Evolutionary conservation across 35 echinoderm and acorn worm genomes (phyloP).

Genomic region (Ophioderma brevispina): DNA sequence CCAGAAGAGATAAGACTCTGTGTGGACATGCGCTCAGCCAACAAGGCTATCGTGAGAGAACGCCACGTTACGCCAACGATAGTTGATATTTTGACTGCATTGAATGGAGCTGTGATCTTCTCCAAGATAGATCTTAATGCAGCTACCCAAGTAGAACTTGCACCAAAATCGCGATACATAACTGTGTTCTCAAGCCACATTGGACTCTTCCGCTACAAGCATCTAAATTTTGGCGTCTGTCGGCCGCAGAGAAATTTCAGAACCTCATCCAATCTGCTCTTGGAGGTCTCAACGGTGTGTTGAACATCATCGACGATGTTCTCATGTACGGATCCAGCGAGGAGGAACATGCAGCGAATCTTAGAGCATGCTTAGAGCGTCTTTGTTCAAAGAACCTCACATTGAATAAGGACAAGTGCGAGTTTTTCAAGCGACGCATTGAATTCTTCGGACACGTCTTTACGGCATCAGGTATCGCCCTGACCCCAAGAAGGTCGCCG

Average conservation of each 20-base stretch:
- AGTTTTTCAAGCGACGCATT: constrained; percentile 6
- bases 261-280: constrained; percentile 77
- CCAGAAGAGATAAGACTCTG: constrained; percentile 60
- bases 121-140: constrained; percentile 60
- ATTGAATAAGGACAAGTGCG: constrained; percentile 51
- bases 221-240: constrained; percentile 79
- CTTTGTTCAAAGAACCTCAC: not conserved
- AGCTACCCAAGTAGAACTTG: constrained; percentile 71
- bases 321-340: constrained; percentile 42
- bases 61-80: constrained; percentile 76
- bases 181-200: constrained; percentile 76
- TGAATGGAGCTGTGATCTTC: constrained; percentile 58
- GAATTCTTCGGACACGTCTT: constrained; percentile 55
- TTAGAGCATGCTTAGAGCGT: not conserved
- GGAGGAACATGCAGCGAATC: constrained; percentile 21
- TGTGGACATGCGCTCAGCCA: constrained; percentile 56
- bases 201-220: constrained; percentile 59
- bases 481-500: not conserved
- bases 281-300: constrained; percentile 47
- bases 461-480: not conserved
- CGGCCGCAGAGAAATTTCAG: constrained; percentile 78
- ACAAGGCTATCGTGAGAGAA: constrained; percentile 73
- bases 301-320: constrained; percentile 78
- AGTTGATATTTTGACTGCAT: constrained; percentile 60
- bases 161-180: constrained; percentile 49